Conservation (phyloP, 2,888 invertebrate species). For the Thumatha senex region DNA sequence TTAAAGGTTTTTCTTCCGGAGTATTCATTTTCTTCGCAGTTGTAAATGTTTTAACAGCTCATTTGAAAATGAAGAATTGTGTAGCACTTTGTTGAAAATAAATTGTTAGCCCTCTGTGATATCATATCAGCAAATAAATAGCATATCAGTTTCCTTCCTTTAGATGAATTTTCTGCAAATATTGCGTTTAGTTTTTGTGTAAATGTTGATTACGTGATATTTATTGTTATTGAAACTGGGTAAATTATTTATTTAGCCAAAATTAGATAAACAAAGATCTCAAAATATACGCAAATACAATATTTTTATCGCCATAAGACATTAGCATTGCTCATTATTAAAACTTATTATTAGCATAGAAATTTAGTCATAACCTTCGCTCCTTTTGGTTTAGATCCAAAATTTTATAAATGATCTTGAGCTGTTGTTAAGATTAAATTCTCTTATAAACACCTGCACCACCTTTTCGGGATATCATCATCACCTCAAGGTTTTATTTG, state of each 20-base stretch:
- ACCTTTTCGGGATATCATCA: no score
- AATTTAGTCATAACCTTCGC: no score
- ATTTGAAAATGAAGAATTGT: slow-evolving; percentile 8
- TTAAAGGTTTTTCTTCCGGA: slow-evolving; percentile 61
- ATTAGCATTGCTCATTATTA: no score
- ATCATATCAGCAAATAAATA: slow-evolving; percentile 30
- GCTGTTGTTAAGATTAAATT: no score
- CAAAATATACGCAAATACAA: no score
- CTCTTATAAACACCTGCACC: no score
- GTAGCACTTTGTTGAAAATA: slow-evolving; percentile 25
- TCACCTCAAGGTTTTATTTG: no score
- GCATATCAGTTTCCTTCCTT: slow-evolving; percentile 24
- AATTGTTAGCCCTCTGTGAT: slow-evolving; percentile 42
- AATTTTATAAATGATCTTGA: no score
- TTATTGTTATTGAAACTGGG: not conserved
- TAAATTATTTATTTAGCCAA: not conserved
- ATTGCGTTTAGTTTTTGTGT: slow-evolving; percentile 6
- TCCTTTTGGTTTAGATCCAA: no score
- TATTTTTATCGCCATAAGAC: no score
- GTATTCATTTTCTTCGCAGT: slow-evolving; percentile 46
- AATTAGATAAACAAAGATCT: not conserved
- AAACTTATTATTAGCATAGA: no score
- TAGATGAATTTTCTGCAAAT: slow-evolving; percentile 28
- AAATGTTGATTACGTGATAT: not conserved
- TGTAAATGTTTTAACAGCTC: slow-evolving; percentile 3